Conservation (phyloP, 2,113 vertebrate species). For the Atractosteus spatula region DNA sequence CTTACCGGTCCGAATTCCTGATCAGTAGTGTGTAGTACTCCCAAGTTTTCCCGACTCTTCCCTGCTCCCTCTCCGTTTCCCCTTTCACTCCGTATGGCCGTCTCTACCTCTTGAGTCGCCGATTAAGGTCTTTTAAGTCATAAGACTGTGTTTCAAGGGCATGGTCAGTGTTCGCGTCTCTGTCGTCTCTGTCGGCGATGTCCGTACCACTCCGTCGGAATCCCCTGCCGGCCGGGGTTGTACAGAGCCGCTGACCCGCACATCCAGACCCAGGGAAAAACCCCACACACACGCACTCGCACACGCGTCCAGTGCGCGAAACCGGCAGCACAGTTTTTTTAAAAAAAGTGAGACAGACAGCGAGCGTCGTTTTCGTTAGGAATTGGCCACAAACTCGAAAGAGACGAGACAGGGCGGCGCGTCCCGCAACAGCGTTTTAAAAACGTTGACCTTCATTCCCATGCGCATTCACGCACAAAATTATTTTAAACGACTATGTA, state of each 20-base stretch:
- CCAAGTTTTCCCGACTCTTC: background rate
- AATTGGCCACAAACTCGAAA: too few relatives aligned
- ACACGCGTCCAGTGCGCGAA: slow-evolving; percentile 9
- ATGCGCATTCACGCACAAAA: too few relatives aligned
- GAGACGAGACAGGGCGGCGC: background rate
- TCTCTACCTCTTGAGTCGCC: slow-evolving; percentile 58
- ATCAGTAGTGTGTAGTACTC: background rate
- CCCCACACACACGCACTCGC: slow-evolving; percentile 43
- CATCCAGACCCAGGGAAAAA: slow-evolving; percentile 69
- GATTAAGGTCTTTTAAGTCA: slow-evolving; percentile 70
- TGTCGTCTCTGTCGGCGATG: slow-evolving; percentile 77
- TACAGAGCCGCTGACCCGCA: slow-evolving; percentile 75
- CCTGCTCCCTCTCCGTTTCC: too few relatives aligned
- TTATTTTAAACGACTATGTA: too few relatives aligned
- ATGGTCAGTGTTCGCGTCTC: slow-evolving; percentile 62
- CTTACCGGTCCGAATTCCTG: background rate
- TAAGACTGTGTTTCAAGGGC: slow-evolving; percentile 77
- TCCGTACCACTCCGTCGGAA: slow-evolving; percentile 87
- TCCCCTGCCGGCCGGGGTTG: slow-evolving; percentile 74
- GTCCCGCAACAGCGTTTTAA: background rate
- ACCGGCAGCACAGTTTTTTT: slow-evolving; percentile 1
- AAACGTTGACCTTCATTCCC: too few relatives aligned
- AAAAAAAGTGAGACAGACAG: slow-evolving; percentile 5
- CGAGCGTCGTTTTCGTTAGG: too few relatives aligned
- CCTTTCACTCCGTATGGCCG: slow-evolving; percentile 22